Percentiles rank a stretch among this genome's conserved stretches.
Conservation (phyloP, 2,113 vertebrate genomes). For the Anolis carolinensis region DNA sequence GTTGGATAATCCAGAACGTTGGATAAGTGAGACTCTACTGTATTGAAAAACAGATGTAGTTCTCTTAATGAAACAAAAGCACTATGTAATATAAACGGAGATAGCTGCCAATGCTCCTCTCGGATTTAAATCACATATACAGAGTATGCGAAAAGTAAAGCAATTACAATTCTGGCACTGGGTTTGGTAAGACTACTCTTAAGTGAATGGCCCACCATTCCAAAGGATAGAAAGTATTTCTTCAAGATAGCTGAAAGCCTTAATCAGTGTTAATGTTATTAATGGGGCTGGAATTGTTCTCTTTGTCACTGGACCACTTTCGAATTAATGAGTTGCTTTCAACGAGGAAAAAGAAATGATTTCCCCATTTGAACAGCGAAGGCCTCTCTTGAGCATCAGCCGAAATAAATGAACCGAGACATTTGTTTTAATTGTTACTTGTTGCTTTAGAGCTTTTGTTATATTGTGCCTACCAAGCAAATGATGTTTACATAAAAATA, state of each 20-base stretch:
- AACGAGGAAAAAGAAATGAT: conserved; percentile 66
- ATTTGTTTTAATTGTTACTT: conserved; percentile 80
- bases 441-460: conserved; percentile 89
- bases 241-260: not conserved
- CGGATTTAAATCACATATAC: not conserved
- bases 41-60: too few species aligned
- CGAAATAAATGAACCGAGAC: conserved; percentile 75
- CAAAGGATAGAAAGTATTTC: conserved; percentile 23
- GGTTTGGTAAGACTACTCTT: not conserved
- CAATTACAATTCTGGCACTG: not conserved
- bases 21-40: too few species aligned
- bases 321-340: conserved; percentile 54
- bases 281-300: not conserved
- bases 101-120: not conserved
- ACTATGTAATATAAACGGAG: not conserved
- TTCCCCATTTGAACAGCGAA: conserved; percentile 77
- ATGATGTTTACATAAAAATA: conserved; percentile 89
- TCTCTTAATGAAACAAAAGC: not conserved
- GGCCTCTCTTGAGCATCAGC: conserved; percentile 75
- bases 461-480: conserved; percentile 87
- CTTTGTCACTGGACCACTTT: conserved; percentile 20
- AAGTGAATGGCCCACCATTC: conserved; percentile 52
- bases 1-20: too few species aligned
- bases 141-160: not conserved
- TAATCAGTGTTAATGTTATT: conserved; percentile 30